A percentile compares a stretch with the other conserved stretches of the same genome.
phyloP scores from a whole-genome alignment of 2,113 vertebrate genomes.

The Eublepharis macularius region DNA sequence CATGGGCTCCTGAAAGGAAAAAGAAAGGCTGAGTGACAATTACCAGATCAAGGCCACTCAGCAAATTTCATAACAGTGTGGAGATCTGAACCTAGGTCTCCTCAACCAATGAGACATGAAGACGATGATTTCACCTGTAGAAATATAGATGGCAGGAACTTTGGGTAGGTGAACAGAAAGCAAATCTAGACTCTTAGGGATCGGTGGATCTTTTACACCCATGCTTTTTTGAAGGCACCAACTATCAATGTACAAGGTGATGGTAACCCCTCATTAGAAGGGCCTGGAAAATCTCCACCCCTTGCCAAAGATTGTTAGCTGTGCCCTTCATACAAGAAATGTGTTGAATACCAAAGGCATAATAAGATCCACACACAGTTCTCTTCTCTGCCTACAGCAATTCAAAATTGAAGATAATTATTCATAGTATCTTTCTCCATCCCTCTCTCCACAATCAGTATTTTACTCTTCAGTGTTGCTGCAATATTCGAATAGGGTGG shows the following conservation, averaged over 20 bases:
- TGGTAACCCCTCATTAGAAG: neutral
- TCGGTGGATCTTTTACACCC: neutral
- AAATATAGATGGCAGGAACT: no score
- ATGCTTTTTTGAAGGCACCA: neutral
- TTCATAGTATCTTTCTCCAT: neutral
- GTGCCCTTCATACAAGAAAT: neutral
- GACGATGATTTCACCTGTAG: no score
- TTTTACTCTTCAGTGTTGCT: constrained; percentile 53
- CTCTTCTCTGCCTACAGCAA: neutral
- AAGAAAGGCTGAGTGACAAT: no score
- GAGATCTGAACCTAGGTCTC: no score
- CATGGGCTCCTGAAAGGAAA: no score
- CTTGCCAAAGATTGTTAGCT: neutral
- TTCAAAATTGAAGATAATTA: neutral
- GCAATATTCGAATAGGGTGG: constrained; percentile 61
- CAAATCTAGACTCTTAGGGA: no score
- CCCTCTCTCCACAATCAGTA: neutral
- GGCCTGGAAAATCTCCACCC: neutral
- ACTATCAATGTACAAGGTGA: neutral
- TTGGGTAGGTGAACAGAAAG: no score
- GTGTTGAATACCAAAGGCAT: neutral
- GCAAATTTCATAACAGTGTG: no score
- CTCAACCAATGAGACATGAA: no score
- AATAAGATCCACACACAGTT: neutral
- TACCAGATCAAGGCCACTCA: no score